Evolutionary conservation across 2,888 invertebrate species (phyloP), one percentile per base, ranked within the genome.

Genomic region (Sarcophaga rosellei): DNA sequence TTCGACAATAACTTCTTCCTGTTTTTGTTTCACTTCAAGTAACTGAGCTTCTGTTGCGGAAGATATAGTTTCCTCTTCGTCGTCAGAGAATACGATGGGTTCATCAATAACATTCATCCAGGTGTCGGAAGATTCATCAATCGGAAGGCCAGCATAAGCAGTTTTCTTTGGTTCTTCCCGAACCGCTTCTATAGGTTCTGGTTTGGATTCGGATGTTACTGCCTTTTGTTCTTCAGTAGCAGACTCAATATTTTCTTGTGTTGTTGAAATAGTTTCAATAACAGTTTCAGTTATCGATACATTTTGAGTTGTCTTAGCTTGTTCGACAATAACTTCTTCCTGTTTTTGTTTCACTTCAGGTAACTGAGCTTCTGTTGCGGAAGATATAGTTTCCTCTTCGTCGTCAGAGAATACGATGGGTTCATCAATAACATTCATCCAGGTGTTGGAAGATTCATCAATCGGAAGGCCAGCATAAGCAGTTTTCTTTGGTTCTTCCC

Each of bases 401-500:
- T 25, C 25, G 5, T 25, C 25, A 5, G 25, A 25, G 25, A 25
- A 25, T 25, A 5, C 25, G 0, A 25, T 25, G 25, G 25, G 25
- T 5, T 25, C 25, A 25, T 25, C 25, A 25, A 25, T 25, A 25
- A 25, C 25, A 25, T 25, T 25, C 25, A 25, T 25, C 25, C 25
- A 25, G 3, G 25, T 5, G 3, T 25, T 25, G 3, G 25, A 25
- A 25, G 25, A 25, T 25, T 25, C 25, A 25, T 25, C 25, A 25
- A 25, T 25, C 25, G 25, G 25, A 25, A 25, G 25, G 17, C 72
- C 65, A 47, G 63, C n/a, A 61, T 4, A 17, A 6, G 63, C 10
- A 62, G 10, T 45, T 62, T 87, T 76, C 91, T 91, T 47, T 2
- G 57, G 72, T 73, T 73, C 25, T 44, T 35, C 45, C 8, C 88